Percentiles rank a stretch among this genome's conserved stretches.
Evolutionary conservation across 2,888 invertebrate genomes (phyloP).

Genomic region (Rapana venosa): DNA sequence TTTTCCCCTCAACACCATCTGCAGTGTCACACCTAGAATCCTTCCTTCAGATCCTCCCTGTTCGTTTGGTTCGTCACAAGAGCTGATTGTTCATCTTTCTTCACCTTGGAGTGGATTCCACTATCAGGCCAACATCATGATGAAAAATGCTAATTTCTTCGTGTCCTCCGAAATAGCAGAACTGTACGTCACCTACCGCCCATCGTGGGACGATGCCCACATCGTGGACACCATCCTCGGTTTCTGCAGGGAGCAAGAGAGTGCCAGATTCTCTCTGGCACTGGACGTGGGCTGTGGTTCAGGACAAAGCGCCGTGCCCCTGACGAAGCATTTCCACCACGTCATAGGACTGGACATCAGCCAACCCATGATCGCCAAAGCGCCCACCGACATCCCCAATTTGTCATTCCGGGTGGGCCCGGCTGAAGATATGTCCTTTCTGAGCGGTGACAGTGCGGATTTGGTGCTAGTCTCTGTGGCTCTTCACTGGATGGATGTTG

Average conservation of each 20-base stretch:
- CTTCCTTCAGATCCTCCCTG: too few relatives aligned
- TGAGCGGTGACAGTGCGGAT: conserved; percentile 63
- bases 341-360: conserved; percentile 80
- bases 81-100: too few relatives aligned
- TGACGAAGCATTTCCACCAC: conserved; percentile 77
- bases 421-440: conserved; percentile 76
- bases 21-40: too few relatives aligned
- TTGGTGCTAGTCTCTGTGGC: conserved; percentile 79
- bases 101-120: neutral
- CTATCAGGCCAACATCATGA: conserved; percentile 71
- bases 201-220: conserved; percentile 7
- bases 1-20: too few relatives aligned
- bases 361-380: conserved; percentile 77
- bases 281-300: conserved; percentile 76
- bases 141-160: neutral
- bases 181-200: conserved; percentile 17
- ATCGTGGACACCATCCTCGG: neutral
- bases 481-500: conserved; percentile 79
- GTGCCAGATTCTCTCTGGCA: neutral
- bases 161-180: neutral
- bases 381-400: conserved; percentile 64
- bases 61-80: too few relatives aligned
- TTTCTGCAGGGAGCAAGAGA: conserved; percentile 10
- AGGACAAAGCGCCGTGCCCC: conserved; percentile 79
- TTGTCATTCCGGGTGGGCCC: conserved; percentile 69